Percentiles rank a stretch among this genome's conserved stretches.
Evolutionary conservation across 2,797 vertebrate genomes (phyloP).

Genomic region (Rhynchonycteris naso): DNA sequence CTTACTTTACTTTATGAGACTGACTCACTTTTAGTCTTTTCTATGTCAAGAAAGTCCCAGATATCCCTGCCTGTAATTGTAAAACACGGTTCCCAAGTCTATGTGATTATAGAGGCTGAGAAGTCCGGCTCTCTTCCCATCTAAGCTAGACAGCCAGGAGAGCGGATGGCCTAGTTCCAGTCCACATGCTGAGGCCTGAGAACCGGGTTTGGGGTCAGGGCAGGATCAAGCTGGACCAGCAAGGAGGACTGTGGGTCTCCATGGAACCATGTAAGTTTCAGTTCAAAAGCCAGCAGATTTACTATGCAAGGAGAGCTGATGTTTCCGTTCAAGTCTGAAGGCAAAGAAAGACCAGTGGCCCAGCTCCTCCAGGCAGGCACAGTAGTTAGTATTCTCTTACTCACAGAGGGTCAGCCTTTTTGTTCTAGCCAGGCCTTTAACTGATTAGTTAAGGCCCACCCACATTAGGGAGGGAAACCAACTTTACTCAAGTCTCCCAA

Average conservation of each 20-base stretch:
- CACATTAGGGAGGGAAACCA: neutral
- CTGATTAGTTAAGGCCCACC: neutral
- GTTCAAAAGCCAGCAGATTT: neutral
- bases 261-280: neutral
- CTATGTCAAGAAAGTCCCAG: neutral
- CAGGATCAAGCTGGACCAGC: no score
- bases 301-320: neutral
- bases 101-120: neutral
- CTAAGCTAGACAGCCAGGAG: neutral
- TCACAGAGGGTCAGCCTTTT: neutral
- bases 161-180: neutral
- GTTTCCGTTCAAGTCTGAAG: neutral
- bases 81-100: neutral
- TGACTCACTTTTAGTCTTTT: slow-evolving; percentile 31
- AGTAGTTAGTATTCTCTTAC: neutral
- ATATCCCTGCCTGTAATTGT: neutral
- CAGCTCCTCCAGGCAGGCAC: no score
- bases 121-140: neutral
- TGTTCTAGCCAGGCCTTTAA: neutral
- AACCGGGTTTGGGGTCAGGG: neutral
- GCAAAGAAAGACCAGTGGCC: neutral
- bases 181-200: neutral
- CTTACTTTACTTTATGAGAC: neutral
- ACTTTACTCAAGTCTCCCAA: neutral
- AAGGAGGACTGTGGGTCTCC: no score